Percentiles rank a stretch among this genome's conserved stretches.
Conservation (phyloP, 2,888 invertebrate genomes). For the Electrophaes corylata region DNA sequence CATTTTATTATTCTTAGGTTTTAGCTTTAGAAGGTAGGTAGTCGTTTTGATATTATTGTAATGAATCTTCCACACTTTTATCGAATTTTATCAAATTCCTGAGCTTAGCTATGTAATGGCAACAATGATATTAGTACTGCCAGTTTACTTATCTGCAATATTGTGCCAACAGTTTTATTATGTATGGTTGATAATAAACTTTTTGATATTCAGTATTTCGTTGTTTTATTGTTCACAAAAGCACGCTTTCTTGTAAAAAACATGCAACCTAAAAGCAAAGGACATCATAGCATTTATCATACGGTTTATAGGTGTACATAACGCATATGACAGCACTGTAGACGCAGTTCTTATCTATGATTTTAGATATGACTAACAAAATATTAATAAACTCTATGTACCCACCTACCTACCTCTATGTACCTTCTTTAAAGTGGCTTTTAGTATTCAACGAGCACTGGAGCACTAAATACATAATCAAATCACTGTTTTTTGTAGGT, state of each 20-base stretch:
- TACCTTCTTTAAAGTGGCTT: background rate
- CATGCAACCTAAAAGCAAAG: background rate
- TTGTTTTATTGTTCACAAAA: conserved; percentile 46
- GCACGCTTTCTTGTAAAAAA: conserved; percentile 38
- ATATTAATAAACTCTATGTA: no score
- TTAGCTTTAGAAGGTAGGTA: conserved; percentile 26
- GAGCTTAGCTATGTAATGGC: conserved; percentile 51
- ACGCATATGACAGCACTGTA: background rate
- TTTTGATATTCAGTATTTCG: conserved; percentile 65
- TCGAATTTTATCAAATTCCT: conserved; percentile 38
- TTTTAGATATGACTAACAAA: no score
- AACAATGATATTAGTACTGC: conserved; percentile 49
- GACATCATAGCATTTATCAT: background rate
- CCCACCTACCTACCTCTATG: no score
- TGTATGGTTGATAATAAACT: conserved; percentile 76
- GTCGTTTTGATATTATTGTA: conserved; percentile 32
- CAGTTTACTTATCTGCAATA: conserved; percentile 58
- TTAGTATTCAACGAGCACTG: background rate
- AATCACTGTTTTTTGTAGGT: background rate
- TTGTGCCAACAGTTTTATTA: conserved; percentile 75
- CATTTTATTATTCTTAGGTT: conserved; percentile 35
- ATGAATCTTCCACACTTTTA: conserved; percentile 28
- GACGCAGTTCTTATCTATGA: background rate
- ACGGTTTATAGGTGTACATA: background rate
- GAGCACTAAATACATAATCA: conserved; percentile 3